Base-by-base conservation (phyloP, 2,888 invertebrate genomes). In the Pantelozetes paolii region DNA sequence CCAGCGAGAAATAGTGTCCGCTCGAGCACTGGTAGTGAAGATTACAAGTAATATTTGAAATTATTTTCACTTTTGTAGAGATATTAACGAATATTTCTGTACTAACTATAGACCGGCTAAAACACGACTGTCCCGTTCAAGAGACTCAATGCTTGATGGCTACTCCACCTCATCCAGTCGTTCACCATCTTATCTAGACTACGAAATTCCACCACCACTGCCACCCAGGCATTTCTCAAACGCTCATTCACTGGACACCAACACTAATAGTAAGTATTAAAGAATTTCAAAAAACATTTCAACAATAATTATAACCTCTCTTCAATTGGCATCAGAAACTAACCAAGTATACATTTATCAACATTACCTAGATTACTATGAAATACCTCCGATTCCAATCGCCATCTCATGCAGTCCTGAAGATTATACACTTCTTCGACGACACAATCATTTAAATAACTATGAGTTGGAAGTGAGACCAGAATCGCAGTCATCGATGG, bases 91-190 rank as follows among this genome's bases (percentile, higher is more conserved):
- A n/a, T n/a, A n/a, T n/a, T n/a, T n/a, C n/a, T n/a, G n/a, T n/a
- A n/a, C n/a, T n/a, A n/a, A n/a, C n/a, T n/a, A n/a, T 28, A 57
- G 57, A 48, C 15, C 50, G 28, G 8, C 18, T 20, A 45, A 71
- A 45, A 18, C 45, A 9, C 20, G 50, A 26, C 48, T 71, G 20
- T 71, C 71, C 18, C 71, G 71, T 23, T 71, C 71, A 13, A 45
- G 50, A n/a, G 71, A 71, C 18, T 71, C 71, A 26, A 71, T 71
- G 15, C 71, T 71, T 18, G 71, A 71, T 20, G 71, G 71, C 18
- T 54, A 50, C 32, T 71, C 71, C 5, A 71, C 71, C 11, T 30
- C 71, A 28, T 36, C 54, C 3, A 30, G 30, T 23, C 23, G 30
- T 6, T 50, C 48, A 13, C 48, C 72, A 8, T 72, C 72, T 5